Evolutionary conservation across 2,113 vertebrate species (phyloP).

Genomic region (Sigmodon hispidus): DNA sequence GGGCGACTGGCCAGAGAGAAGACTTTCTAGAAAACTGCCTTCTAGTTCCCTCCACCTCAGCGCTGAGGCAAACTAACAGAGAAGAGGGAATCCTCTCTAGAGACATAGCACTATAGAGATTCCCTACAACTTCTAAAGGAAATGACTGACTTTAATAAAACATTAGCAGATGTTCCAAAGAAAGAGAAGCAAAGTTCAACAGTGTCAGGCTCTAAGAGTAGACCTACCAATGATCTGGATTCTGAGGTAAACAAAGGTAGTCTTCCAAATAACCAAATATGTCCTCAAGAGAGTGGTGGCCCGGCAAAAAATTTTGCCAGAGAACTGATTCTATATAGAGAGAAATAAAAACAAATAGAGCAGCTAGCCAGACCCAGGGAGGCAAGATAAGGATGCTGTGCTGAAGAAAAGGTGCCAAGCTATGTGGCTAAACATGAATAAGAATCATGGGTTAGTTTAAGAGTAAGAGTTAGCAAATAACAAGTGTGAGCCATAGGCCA

Average conservation of each 20-base stretch:
- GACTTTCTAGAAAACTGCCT: neutral
- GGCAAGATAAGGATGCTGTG: no score
- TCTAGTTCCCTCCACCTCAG: neutral
- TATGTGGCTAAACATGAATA: no score
- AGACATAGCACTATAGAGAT: neutral
- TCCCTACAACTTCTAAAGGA: neutral
- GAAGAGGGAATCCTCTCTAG: constrained; percentile 12
- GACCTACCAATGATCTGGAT: neutral
- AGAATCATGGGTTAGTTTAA: no score
- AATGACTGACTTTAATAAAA: neutral
- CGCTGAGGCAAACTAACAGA: neutral
- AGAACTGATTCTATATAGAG: neutral
- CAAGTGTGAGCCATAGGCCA: no score
- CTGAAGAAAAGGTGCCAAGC: no score
- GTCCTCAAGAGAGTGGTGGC: neutral
- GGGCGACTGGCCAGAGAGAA: neutral
- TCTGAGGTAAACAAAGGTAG: neutral
- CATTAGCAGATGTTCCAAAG: neutral
- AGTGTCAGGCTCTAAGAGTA: neutral
- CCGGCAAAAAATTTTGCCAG: neutral
- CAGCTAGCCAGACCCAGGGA: no score
- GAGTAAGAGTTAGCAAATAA: no score
- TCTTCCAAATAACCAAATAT: constrained; percentile 11
- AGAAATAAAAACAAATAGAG: neutral
- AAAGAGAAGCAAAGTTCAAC: neutral